Conservation (phyloP, 2,888 invertebrate species). For the Syrphus vitripennis region DNA sequence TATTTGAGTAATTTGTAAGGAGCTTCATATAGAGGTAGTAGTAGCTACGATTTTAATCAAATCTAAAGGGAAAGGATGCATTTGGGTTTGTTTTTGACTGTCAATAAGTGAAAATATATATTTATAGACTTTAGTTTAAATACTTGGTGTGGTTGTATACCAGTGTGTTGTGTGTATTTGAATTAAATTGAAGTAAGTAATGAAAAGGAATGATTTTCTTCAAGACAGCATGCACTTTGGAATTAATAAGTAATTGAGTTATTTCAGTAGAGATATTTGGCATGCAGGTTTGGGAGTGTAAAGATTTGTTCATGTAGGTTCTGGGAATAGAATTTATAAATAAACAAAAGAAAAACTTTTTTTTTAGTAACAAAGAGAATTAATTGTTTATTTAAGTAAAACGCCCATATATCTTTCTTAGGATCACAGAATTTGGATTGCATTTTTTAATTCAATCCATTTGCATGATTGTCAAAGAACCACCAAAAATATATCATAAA, state of each 20-base stretch:
- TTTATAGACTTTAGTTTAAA: background rate
- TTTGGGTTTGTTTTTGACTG: background rate
- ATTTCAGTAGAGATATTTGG: background rate
- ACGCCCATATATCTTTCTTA: too few relatives aligned
- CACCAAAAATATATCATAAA: too few relatives aligned
- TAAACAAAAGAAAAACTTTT: too few relatives aligned
- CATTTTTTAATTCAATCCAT: too few relatives aligned
- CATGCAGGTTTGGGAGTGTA: background rate
- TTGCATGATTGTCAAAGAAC: too few relatives aligned
- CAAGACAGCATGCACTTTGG: background rate
- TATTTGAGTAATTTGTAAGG: conserved; percentile 32
- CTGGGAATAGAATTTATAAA: background rate
- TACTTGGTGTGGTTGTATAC: background rate
- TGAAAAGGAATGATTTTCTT: background rate
- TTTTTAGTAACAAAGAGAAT: too few relatives aligned
- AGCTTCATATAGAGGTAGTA: background rate
- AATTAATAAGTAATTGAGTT: background rate
- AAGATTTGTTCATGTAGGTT: background rate
- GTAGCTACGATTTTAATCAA: background rate
- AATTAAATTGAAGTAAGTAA: background rate
- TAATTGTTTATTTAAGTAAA: too few relatives aligned
- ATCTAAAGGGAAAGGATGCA: background rate
- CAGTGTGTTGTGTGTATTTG: background rate
- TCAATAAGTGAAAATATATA: background rate
- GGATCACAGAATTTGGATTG: too few relatives aligned